Conservation (phyloP, 2,113 vertebrate species). For the Lichenostomus cassidix region DNA sequence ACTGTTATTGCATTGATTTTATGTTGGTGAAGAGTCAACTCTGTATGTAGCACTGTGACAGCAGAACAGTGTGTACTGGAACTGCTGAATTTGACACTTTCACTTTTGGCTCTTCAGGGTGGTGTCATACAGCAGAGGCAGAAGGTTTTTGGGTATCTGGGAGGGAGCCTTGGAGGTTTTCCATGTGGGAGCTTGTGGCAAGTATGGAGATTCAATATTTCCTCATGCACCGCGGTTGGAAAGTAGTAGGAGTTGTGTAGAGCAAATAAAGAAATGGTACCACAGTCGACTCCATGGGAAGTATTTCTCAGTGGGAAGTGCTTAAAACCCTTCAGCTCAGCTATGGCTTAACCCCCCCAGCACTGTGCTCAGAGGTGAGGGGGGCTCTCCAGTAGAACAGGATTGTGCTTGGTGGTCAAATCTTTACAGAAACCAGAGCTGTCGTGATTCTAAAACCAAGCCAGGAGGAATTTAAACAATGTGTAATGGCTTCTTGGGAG, state of each 20-base stretch:
- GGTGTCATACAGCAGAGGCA: background rate
- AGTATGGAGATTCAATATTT: background rate
- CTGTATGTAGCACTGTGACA: background rate
- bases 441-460: background rate
- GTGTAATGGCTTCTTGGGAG: background rate
- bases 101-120: background rate
- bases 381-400: background rate
- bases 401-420: background rate
- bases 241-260: background rate
- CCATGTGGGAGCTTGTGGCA: background rate
- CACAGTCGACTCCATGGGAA: background rate
- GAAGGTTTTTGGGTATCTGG: background rate
- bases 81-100: background rate
- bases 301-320: background rate
- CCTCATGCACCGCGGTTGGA: accelerated
- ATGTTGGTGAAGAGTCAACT: background rate
- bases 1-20: background rate
- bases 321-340: background rate
- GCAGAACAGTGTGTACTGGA: background rate
- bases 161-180: background rate
- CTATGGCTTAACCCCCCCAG: no score
- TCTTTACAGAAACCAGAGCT: background rate
- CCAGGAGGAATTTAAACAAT: background rate
- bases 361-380: background rate
- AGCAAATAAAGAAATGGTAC: background rate